Conservation (phyloP, 2,888 invertebrate genomes). For the Tolmerus cingulatus region DNA sequence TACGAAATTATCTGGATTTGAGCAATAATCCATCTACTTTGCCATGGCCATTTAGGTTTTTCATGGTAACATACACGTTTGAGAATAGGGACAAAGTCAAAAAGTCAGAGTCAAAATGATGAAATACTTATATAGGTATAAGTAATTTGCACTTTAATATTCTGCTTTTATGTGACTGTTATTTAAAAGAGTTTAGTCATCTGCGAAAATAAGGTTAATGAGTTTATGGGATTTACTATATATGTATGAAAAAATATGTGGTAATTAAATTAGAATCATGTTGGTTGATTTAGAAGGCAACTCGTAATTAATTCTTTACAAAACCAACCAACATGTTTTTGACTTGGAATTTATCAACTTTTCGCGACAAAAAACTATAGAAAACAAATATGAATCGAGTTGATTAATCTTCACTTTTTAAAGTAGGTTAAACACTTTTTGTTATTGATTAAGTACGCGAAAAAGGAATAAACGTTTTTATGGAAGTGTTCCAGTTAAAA, state of each 20-base stretch:
- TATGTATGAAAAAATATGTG: not conserved
- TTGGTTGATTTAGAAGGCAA: not conserved
- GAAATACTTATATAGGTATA: not conserved
- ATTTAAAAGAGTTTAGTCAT: not conserved
- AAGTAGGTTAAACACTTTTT: no score
- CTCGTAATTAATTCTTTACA: not conserved
- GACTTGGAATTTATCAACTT: no score
- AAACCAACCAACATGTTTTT: no score
- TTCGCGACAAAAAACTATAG: no score
- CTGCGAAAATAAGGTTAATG: not conserved
- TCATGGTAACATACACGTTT: not conserved
- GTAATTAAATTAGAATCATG: not conserved
- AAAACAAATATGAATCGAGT: no score
- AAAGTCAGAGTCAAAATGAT: not conserved
- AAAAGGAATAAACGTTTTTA: no score
- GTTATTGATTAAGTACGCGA: no score
- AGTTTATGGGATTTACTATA: not conserved
- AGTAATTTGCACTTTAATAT: not conserved
- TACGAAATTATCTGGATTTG: not conserved
- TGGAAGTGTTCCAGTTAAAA: no score
- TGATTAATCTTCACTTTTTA: no score
- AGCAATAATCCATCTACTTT: not conserved
- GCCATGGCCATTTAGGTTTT: not conserved
- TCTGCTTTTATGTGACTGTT: not conserved
- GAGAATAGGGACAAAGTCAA: not conserved